Percentiles rank a stretch among this genome's conserved stretches.
phyloP scores from a whole-genome alignment of 2,797 vertebrate species.

The Hyperoplus lanceolatus region DNA sequence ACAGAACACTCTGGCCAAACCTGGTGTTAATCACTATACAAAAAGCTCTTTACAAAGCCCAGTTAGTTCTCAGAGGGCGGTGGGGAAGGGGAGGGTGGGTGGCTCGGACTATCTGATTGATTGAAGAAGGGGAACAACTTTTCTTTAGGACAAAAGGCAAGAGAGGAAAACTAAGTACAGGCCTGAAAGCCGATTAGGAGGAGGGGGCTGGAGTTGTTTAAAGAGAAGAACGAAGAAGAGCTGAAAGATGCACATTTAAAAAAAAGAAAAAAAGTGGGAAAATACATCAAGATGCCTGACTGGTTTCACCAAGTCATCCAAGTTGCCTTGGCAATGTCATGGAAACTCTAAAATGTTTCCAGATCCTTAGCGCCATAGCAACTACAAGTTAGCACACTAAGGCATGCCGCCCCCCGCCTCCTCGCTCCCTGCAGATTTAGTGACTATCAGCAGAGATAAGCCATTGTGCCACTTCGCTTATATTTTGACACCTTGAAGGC shows the following conservation, averaged over 20 bases:
- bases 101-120: constrained; percentile 62
- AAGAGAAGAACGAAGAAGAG: constrained; percentile 40
- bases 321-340: constrained; percentile 76
- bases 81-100: neutral
- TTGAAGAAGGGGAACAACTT: constrained; percentile 39
- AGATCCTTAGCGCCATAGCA: constrained; percentile 71
- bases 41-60: constrained; percentile 76
- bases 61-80: constrained; percentile 72
- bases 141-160: constrained; percentile 56
- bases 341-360: constrained; percentile 78
- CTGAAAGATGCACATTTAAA: constrained; percentile 6
- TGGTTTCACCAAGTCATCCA: constrained; percentile 73
- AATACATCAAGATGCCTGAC: constrained; percentile 54
- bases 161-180: constrained; percentile 55
- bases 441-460: constrained; percentile 64
- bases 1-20: constrained; percentile 75
- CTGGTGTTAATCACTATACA: constrained; percentile 78
- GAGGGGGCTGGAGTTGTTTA: neutral
- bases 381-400: constrained; percentile 53
- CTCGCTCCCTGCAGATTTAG: constrained; percentile 40
- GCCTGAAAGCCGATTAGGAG: constrained; percentile 39
- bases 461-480: constrained; percentile 33
- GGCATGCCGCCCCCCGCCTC: constrained; percentile 22
- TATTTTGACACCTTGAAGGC: constrained; percentile 56
- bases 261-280: neutral